phyloP scores from a whole-genome alignment of 2,797 vertebrate genomes.

The Mallotus villosus region DNA sequence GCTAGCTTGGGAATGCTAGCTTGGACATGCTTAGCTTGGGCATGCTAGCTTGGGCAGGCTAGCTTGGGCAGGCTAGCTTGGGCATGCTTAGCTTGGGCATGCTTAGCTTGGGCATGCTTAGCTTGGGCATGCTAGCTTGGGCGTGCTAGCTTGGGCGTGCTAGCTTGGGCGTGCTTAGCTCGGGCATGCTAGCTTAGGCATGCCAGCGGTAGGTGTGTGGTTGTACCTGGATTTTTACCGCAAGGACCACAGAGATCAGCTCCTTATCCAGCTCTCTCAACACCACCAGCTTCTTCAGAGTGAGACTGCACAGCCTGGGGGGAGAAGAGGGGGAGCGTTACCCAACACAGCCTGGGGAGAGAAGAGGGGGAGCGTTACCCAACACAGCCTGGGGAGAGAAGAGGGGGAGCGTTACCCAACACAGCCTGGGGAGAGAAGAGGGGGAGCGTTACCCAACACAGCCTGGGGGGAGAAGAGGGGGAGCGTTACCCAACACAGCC shows the following conservation, averaged over 20 bases:
- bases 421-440: conserved; percentile 62
- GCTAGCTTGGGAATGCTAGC: no score
- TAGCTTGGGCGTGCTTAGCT: no score
- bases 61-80: no score
- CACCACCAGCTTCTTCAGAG: conserved; percentile 95
- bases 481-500: no score
- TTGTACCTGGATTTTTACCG: conserved; percentile 93
- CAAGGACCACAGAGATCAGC: conserved; percentile 93
- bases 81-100: background rate
- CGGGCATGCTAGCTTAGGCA: background rate
- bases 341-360: background rate
- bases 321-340: background rate
- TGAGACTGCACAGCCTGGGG: conserved; percentile 85
- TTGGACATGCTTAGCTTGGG: no score
- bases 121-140: no score
- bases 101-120: background rate
- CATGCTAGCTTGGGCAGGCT: no score
- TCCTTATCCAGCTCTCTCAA: conserved; percentile 94
- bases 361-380: background rate
- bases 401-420: no score
- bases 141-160: no score
- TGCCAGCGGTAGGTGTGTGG: background rate
- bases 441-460: background rate
- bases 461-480: no score
- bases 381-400: background rate